Conservation (phyloP, 2,113 vertebrate genomes). For the Empidonax alnorum region DNA sequence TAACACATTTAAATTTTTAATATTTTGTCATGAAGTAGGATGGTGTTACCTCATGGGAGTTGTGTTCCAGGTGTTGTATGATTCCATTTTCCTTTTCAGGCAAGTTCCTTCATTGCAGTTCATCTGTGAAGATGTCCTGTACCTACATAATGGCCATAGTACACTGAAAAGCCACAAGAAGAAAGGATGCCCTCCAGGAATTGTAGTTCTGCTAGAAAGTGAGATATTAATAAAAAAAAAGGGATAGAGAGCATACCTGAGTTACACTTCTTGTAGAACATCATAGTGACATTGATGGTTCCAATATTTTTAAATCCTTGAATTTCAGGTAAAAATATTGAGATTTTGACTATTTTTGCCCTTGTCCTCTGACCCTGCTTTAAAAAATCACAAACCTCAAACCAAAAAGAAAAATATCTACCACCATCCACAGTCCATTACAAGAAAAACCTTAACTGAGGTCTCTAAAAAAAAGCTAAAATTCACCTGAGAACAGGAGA, state of each 20-base stretch:
- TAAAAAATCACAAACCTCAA: not conserved
- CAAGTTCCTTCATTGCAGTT: not conserved
- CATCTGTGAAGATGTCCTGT: not conserved
- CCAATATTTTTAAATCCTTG: not conserved
- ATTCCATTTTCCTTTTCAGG: not conserved
- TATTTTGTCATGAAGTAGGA: not conserved
- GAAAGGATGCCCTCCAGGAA: not conserved
- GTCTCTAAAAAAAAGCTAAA: not conserved
- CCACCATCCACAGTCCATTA: not conserved
- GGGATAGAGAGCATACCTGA: not conserved
- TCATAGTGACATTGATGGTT: not conserved
- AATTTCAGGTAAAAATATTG: not conserved
- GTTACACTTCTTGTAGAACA: not conserved
- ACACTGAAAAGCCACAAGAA: not conserved
- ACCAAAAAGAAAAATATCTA: not conserved
- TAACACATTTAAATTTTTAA: not conserved
- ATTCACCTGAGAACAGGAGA: not conserved
- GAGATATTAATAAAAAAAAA: not conserved
- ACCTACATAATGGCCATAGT: not conserved
- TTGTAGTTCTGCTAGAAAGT: not conserved
- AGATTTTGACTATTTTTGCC: not conserved
- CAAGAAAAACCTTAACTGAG: not conserved
- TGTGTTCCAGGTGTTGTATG: not conserved
- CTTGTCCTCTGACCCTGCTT: fast-evolving
- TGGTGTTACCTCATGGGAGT: not conserved